Percentiles rank a stretch among this genome's conserved stretches.
Evolutionary conservation across 2,888 invertebrate genomes (phyloP).

Genomic region (Eledona agricola): DNA sequence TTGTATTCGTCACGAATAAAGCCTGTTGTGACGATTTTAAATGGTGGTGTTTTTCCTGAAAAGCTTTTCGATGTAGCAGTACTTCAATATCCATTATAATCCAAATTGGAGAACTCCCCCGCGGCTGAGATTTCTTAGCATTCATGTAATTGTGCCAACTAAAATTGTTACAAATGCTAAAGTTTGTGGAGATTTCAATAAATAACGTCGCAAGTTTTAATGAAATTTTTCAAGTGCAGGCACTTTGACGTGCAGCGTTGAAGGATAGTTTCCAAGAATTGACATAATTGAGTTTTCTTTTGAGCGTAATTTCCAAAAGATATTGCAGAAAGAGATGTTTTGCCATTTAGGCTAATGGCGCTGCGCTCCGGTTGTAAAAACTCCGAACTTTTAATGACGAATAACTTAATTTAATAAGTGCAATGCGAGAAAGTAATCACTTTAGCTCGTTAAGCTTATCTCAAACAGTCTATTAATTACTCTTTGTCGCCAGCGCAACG

Average conservation of each 20-base stretch:
- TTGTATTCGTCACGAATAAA: no score
- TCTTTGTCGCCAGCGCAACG: neutral
- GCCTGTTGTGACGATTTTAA: constrained; percentile 7
- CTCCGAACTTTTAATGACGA: no score
- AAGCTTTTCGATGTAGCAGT: constrained; percentile 19
- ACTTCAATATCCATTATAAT: constrained; percentile 15
- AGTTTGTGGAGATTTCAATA: constrained; percentile 3
- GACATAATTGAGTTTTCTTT: no score
- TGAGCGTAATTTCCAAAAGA: no score
- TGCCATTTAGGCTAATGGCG: no score
- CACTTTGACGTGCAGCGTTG: no score
- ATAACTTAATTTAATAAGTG: constrained; percentile 5
- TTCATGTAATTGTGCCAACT: constrained; percentile 3
- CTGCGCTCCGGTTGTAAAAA: no score
- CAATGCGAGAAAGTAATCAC: constrained; percentile 4
- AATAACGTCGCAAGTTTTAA: constrained; percentile 1
- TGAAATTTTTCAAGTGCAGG: constrained; percentile 3
- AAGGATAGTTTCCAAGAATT: no score
- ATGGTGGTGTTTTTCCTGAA: no score
- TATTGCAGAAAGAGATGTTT: no score
- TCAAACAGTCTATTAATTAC: constrained; percentile 11
- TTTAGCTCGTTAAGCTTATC: constrained; percentile 3
- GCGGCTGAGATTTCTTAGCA: no score
- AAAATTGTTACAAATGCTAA: constrained; percentile 18
- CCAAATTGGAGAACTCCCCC: constrained; percentile 9